Evolutionary conservation across 2,888 invertebrate genomes (phyloP).

Genomic region (Tribolium freemani): DNA sequence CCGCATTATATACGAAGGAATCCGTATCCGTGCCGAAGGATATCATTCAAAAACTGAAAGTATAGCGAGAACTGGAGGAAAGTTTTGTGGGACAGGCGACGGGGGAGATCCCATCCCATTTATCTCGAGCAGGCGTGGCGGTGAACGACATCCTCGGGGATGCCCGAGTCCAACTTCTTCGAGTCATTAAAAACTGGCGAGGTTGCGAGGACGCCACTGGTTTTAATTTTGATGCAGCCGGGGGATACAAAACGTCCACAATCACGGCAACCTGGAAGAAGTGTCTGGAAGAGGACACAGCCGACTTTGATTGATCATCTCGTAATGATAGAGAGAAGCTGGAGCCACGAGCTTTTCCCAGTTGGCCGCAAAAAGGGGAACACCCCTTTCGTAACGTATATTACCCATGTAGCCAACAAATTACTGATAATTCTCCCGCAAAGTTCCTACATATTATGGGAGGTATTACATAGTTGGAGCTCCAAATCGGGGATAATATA

Average conservation of each 20-base stretch:
- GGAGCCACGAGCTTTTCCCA: conserved; percentile 16
- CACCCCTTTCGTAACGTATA: conserved; percentile 34
- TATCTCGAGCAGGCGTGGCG: conserved; percentile 49
- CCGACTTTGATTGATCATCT: conserved; percentile 56
- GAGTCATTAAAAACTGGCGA: conserved; percentile 51
- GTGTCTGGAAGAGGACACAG: conserved; percentile 43
- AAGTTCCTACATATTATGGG: conserved; percentile 36
- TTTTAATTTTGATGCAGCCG: conserved; percentile 45
- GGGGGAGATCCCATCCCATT: conserved; percentile 51
- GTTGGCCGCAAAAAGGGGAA: conserved; percentile 15
- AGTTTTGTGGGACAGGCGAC: conserved; percentile 52
- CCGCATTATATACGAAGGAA: conserved; percentile 11
- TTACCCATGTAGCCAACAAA: conserved; percentile 33
- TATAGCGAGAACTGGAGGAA: conserved; percentile 31
- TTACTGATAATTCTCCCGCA: conserved; percentile 34
- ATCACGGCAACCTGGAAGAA: conserved; percentile 49
- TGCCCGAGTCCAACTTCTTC: conserved; percentile 49
- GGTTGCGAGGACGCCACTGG: conserved; percentile 26
- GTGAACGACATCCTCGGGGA: conserved; percentile 49
- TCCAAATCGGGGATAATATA: background rate
- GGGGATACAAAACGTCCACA: conserved; percentile 42
- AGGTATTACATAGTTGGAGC: conserved; percentile 12
- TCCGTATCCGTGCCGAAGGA: conserved; percentile 16
- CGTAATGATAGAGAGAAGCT: conserved; percentile 49
- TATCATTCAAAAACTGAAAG: conserved; percentile 38